These are phyloP conservation scores for Helicoverpa assulta DNA, from an alignment of 2,888 invertebrate genomes.

Conservation along the genomic window DNA sequence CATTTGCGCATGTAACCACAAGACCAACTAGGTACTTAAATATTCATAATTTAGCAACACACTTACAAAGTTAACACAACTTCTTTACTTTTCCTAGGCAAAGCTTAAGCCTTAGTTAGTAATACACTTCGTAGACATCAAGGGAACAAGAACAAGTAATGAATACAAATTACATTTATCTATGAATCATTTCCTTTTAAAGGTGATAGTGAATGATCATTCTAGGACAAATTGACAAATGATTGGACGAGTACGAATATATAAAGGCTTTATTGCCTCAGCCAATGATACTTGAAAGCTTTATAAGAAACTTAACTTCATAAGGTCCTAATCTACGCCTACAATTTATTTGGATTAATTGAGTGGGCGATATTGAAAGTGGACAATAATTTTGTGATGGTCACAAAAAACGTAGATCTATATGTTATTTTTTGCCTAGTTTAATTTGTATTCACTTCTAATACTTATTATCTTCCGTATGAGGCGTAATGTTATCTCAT, in stretches of 20 bases:
- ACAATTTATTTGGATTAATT: slow-evolving; percentile 18
- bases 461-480: not conserved
- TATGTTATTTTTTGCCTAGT: not conserved
- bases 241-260: slow-evolving; percentile 7
- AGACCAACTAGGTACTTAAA: not conserved
- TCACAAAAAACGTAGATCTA: not conserved
- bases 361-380: slow-evolving; percentile 8
- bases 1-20: slow-evolving; percentile 1
- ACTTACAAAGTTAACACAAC: not conserved
- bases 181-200: slow-evolving; percentile 43
- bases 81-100: not conserved
- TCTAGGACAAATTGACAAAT: slow-evolving; percentile 7
- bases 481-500: not conserved
- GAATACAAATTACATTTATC: slow-evolving; percentile 36
- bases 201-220: slow-evolving; percentile 13
- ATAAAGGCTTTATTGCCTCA: slow-evolving; percentile 13
- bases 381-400: too few species aligned
- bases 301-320: slow-evolving; percentile 16
- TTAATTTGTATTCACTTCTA: too few species aligned
- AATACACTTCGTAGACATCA: slow-evolving; percentile 22
- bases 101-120: slow-evolving; percentile 8
- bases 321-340: slow-evolving; percentile 24
- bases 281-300: slow-evolving; percentile 2
- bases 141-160: slow-evolving; percentile 7
- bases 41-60: not conserved